Conservation (phyloP, 2,888 invertebrate species). For the Monopis laevigella region DNA sequence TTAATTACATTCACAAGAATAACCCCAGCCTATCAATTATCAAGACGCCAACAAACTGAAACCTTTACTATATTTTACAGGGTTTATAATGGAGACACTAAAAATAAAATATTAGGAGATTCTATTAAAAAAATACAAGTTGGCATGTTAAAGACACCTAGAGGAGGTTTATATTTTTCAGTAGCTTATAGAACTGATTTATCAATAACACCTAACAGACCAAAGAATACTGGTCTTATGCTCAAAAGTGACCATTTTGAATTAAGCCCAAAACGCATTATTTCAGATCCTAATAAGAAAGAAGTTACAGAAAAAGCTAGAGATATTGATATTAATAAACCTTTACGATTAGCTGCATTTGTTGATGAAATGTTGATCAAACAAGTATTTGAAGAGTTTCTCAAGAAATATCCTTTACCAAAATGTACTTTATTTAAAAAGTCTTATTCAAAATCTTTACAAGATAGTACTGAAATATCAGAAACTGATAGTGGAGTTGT, state of each 20-base stretch:
- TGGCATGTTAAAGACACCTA: conserved; percentile 87
- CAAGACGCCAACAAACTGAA: conserved; percentile 87
- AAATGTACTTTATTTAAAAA: conserved; percentile 37
- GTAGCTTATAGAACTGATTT: conserved; percentile 92
- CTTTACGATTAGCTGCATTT: conserved; percentile 80
- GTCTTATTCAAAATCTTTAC: no score
- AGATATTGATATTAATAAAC: conserved; percentile 73
- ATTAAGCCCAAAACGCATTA: conserved; percentile 73
- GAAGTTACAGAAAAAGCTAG: conserved; percentile 39
- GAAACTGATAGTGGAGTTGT: conserved; percentile 33
- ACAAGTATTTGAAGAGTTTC: conserved; percentile 43
- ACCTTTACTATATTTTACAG: conserved; percentile 93
- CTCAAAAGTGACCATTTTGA: conserved; percentile 95
- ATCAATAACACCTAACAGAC: conserved; percentile 87
- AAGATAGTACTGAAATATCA: no score
- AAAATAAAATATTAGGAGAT: conserved; percentile 79
- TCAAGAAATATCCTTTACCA: conserved; percentile 43
- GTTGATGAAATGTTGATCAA: conserved; percentile 62
- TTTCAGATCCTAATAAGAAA: conserved; percentile 70
- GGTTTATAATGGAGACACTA: conserved; percentile 83
- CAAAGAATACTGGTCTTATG: conserved; percentile 75
- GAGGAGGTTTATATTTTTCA: conserved; percentile 84
- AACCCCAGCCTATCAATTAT: conserved; percentile 92
- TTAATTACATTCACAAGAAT: conserved; percentile 89
- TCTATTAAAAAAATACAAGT: conserved; percentile 83